Evolutionary conservation across 2,888 invertebrate species (phyloP).

Genomic region (Hoplodrina ambigua): DNA sequence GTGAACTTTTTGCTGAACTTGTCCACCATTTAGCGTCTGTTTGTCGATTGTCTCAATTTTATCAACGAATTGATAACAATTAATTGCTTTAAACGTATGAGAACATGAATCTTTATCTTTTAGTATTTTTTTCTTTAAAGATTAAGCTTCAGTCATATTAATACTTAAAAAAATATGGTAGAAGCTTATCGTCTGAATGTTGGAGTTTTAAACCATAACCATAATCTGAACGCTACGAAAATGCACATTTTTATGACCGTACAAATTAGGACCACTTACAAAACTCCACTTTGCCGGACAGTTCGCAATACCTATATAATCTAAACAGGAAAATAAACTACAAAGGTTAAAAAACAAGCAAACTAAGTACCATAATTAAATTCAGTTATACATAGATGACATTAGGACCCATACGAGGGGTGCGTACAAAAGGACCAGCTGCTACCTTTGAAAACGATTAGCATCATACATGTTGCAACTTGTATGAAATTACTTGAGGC

Average conservation of each 20-base stretch:
- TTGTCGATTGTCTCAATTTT: conserved; percentile 68
- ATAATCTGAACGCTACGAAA: background rate
- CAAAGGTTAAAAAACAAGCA: conserved; percentile 39
- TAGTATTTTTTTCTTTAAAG: conserved; percentile 17
- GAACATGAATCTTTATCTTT: conserved; percentile 31
- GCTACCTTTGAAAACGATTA: conserved; percentile 76
- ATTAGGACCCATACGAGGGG: conserved; percentile 65
- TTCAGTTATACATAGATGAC: conserved; percentile 66
- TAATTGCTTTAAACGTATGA: conserved; percentile 54
- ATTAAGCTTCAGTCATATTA: background rate
- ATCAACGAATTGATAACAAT: conserved; percentile 70
- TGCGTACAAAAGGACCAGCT: conserved; percentile 76
- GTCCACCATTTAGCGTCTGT: conserved; percentile 63
- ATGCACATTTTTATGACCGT: background rate
- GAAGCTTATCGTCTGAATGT: background rate
- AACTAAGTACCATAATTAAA: conserved; percentile 56
- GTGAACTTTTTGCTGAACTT: conserved; percentile 73
- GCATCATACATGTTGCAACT: conserved; percentile 70
- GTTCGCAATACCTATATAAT: conserved; percentile 12
- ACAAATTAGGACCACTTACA: background rate
- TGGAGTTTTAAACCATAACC: background rate
- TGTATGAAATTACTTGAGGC: conserved; percentile 59
- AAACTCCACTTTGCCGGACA: background rate
- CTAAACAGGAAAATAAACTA: conserved; percentile 27
- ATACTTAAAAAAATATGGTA: background rate